Conservation (phyloP, 2,888 invertebrate species). For the Dryomyza anilis region DNA sequence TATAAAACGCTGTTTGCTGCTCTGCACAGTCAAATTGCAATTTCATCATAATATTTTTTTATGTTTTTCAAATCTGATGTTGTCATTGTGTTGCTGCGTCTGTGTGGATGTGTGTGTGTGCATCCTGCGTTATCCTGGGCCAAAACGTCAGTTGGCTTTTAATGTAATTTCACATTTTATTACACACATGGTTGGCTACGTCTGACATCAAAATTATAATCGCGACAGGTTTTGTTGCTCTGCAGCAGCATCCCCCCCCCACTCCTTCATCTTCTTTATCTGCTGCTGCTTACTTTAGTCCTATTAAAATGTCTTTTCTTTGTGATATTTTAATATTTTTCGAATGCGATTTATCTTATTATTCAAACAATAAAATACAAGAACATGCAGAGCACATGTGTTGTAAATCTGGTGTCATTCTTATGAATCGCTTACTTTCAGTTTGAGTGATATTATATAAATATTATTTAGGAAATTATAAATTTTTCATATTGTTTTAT, state of each 20-base stretch:
- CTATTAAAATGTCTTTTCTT: background rate
- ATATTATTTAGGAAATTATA: too few species aligned
- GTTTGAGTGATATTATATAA: too few species aligned
- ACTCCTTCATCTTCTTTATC: background rate
- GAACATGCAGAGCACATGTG: background rate
- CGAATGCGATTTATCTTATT: constrained; percentile 12
- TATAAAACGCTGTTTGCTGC: too few species aligned
- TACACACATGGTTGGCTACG: constrained; percentile 3
- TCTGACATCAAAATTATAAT: constrained; percentile 10
- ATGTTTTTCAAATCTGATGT: constrained; percentile 20
- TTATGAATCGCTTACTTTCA: too few species aligned
- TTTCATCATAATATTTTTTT: constrained; percentile 23
- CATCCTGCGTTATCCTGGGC: background rate
- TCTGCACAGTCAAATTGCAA: constrained; percentile 30
- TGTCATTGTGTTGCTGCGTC: background rate
- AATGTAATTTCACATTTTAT: constrained; percentile 21
- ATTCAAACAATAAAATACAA: constrained; percentile 24
- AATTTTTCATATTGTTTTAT: too few species aligned
- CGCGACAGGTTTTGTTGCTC: constrained; percentile 16
- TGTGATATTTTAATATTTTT: background rate
- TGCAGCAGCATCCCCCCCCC: background rate
- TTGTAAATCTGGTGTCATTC: background rate
- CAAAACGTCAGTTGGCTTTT: background rate
- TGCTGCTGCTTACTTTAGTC: background rate
- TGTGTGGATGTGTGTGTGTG: background rate